Evolutionary conservation across 2,797 vertebrate genomes (phyloP).

Genomic region (Sebastes nivosus): DNA sequence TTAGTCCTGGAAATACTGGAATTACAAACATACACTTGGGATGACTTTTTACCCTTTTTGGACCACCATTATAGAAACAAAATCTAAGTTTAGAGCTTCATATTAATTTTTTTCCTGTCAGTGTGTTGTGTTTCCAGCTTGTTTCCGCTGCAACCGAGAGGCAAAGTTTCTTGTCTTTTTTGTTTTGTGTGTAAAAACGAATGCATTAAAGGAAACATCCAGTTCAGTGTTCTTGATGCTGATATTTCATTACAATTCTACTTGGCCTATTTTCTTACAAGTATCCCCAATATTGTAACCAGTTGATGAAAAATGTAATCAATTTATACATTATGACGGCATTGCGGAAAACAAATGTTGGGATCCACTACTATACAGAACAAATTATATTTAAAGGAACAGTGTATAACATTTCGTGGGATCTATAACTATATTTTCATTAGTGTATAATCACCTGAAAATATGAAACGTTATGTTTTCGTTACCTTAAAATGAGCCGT

Average conservation of each 20-base stretch:
- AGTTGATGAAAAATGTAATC: neutral
- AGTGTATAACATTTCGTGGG: too few species aligned
- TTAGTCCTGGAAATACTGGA: neutral
- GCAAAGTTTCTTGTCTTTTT: too few species aligned
- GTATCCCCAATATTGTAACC: neutral
- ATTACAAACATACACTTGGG: neutral
- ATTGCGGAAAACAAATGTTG: neutral
- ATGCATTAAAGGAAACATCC: neutral
- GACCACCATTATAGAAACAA: neutral
- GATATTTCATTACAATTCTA: neutral
- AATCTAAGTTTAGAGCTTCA: neutral
- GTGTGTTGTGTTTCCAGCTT: neutral
- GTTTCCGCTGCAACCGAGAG: neutral
- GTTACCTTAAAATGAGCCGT: too few species aligned
- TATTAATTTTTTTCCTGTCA: neutral
- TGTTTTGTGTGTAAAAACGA: neutral
- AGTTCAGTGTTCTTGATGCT: neutral
- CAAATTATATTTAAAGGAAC: neutral
- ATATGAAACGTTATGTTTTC: too few species aligned
- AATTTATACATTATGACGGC: neutral
- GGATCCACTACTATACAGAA: neutral
- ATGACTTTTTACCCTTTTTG: neutral
- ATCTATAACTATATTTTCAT: too few species aligned
- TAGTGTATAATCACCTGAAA: too few species aligned
- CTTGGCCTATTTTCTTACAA: accelerated